A percentile compares a stretch with the other conserved stretches of the same genome.
Evolutionary conservation across 2,888 invertebrate genomes (phyloP).

Genomic region (Noctuana brunneofusca): DNA sequence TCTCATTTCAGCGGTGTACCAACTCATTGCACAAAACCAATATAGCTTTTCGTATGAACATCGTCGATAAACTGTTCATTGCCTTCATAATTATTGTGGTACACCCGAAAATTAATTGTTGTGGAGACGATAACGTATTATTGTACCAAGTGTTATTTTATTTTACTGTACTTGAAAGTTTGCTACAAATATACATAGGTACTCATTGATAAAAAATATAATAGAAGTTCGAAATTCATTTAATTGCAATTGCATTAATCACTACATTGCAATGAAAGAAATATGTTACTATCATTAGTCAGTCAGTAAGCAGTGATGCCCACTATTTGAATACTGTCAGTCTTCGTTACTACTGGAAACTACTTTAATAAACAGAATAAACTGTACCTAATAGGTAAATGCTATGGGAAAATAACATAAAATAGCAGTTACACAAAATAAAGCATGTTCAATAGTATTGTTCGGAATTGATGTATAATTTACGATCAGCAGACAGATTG

Average conservation of each 20-base stretch:
- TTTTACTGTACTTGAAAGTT: neutral
- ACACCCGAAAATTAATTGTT: slow-evolving; percentile 25
- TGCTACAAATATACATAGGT: too few relatives aligned
- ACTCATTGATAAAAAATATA: too few relatives aligned
- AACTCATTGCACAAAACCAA: slow-evolving; percentile 65
- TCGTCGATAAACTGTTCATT: slow-evolving; percentile 43
- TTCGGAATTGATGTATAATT: slow-evolving; percentile 45
- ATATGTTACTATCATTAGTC: too few relatives aligned
- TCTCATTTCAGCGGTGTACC: slow-evolving; percentile 63
- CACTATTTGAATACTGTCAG: too few relatives aligned
- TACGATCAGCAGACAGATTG: slow-evolving; percentile 53
- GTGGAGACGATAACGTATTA: slow-evolving; percentile 4
- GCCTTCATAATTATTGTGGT: slow-evolving; percentile 29
- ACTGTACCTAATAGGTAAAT: too few relatives aligned
- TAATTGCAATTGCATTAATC: too few relatives aligned
- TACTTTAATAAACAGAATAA: too few relatives aligned
- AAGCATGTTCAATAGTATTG: slow-evolving; percentile 18
- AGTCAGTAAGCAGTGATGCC: too few relatives aligned
- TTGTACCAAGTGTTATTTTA: neutral
- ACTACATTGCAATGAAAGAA: too few relatives aligned
- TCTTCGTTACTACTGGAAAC: too few relatives aligned
- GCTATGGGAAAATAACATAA: too few relatives aligned
- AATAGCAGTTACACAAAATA: neutral
- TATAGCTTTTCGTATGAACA: slow-evolving; percentile 66
- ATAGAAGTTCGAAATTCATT: too few relatives aligned